Percentiles rank a stretch among this genome's conserved stretches.
Evolutionary conservation across 2,797 vertebrate species (phyloP).

Genomic region (Lindbergichthys nudifrons): DNA sequence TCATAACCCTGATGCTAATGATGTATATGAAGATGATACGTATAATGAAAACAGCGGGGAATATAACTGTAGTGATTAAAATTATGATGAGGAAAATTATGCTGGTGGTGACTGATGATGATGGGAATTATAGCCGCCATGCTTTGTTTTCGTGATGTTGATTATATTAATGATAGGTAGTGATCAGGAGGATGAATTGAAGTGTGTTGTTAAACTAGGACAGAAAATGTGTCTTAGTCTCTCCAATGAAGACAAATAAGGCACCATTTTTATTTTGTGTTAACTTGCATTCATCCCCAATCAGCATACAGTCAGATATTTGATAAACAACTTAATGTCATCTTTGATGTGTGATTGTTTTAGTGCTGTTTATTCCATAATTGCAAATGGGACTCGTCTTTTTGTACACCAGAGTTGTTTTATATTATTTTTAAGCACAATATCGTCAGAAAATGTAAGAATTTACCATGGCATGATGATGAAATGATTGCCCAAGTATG

Average conservation of each 20-base stretch:
- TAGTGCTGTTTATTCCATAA: neutral
- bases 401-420: too few relatives aligned
- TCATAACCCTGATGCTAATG: constrained; percentile 36
- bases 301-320: too few relatives aligned
- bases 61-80: constrained; percentile 52
- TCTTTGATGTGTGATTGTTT: too few relatives aligned
- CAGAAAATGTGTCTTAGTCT: neutral
- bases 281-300: too few relatives aligned
- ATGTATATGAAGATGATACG: constrained; percentile 49
- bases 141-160: constrained; percentile 62
- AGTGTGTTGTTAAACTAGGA: neutral
- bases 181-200: constrained; percentile 3
- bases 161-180: constrained; percentile 57
- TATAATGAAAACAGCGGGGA: constrained; percentile 59
- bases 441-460: too few relatives aligned
- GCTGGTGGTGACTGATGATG: constrained; percentile 42
- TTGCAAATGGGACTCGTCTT: too few relatives aligned
- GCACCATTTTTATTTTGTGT: too few relatives aligned
- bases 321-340: too few relatives aligned
- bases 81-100: constrained; percentile 65
- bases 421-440: too few relatives aligned
- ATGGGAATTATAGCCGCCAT: constrained; percentile 5
- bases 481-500: neutral
- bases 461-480: neutral
- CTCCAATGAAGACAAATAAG: neutral